These are phyloP conservation scores for Drosophila kokeensis DNA, from an alignment of 2,888 invertebrate genomes.

Conservation along the genomic window DNA sequence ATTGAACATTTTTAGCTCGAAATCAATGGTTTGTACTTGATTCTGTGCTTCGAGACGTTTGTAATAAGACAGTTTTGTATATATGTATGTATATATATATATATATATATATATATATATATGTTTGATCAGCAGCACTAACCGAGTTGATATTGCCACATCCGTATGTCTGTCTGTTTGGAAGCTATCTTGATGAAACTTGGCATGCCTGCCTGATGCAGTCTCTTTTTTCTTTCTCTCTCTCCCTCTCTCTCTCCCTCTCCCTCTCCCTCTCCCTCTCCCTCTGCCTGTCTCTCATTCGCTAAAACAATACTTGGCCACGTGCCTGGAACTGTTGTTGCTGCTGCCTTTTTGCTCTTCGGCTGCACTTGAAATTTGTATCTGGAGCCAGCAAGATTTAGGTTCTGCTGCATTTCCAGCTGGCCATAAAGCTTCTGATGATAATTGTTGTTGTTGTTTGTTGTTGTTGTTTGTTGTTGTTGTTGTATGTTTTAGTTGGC, in stretches of 20 bases:
- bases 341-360: not conserved
- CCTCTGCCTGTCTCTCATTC: not conserved
- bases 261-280: not conserved
- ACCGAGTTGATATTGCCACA: not conserved
- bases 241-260: not conserved
- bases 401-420: conserved; percentile 40
- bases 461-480: conserved; percentile 19
- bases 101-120: not conserved
- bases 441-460: conserved; percentile 11
- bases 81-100: not conserved
- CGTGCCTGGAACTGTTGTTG: not conserved
- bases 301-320: conserved; percentile 2
- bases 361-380: conserved; percentile 9
- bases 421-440: conserved; percentile 45
- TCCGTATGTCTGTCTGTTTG: not conserved
- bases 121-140: not conserved
- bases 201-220: not conserved
- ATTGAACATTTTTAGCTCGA: not conserved
- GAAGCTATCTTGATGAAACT: not conserved
- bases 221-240: not conserved
- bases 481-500: conserved; percentile 26
- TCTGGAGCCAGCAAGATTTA: conserved; percentile 3
- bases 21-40: not conserved
- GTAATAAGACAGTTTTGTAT: not conserved
- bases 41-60: not conserved